These are phyloP conservation scores for Sinhomidia bicolor DNA, from an alignment of 2,888 invertebrate species.

Conservation along the genomic window DNA sequence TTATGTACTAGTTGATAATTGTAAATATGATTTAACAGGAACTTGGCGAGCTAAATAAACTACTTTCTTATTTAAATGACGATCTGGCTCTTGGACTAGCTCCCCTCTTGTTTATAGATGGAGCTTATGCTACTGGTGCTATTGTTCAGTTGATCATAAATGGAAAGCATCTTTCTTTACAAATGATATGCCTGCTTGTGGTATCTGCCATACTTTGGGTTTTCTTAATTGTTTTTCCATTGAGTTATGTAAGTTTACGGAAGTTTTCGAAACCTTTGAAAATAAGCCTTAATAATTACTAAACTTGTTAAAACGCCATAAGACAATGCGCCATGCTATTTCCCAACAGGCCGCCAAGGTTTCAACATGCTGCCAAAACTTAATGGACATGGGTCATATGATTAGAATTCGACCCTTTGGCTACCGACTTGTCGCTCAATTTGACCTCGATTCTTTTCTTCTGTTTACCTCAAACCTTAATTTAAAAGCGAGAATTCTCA, in stretches of 20 bases:
- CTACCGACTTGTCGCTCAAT: slow-evolving; percentile 89
- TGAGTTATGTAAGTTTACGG: slow-evolving; percentile 85
- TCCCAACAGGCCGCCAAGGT: slow-evolving; percentile 87
- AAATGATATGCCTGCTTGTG: slow-evolving; percentile 83
- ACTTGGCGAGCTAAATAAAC: slow-evolving; percentile 89
- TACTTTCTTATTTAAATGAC: slow-evolving; percentile 89
- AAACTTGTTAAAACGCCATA: too few species aligned
- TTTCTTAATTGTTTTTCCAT: slow-evolving; percentile 86
- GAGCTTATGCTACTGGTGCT: slow-evolving; percentile 88
- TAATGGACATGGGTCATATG: slow-evolving; percentile 90
- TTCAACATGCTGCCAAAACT: slow-evolving; percentile 87
- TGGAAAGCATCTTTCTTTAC: slow-evolving; percentile 84
- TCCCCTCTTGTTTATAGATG: slow-evolving; percentile 84
- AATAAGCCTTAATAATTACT: too few species aligned
- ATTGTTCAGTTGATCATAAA: slow-evolving; percentile 86
- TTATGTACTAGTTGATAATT: too few species aligned
- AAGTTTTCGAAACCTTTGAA: too few species aligned
- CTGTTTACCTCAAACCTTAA: slow-evolving; percentile 89
- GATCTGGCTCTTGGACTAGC: slow-evolving; percentile 88
- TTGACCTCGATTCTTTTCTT: slow-evolving; percentile 89
- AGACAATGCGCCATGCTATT: too few species aligned
- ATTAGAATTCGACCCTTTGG: slow-evolving; percentile 90
- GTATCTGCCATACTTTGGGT: slow-evolving; percentile 84
- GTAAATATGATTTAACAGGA: slow-evolving; percentile 85
- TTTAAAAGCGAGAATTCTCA: slow-evolving; percentile 88